phyloP scores from a whole-genome alignment of 2,888 invertebrate genomes.

The Bembecia ichneumoniformis region DNA sequence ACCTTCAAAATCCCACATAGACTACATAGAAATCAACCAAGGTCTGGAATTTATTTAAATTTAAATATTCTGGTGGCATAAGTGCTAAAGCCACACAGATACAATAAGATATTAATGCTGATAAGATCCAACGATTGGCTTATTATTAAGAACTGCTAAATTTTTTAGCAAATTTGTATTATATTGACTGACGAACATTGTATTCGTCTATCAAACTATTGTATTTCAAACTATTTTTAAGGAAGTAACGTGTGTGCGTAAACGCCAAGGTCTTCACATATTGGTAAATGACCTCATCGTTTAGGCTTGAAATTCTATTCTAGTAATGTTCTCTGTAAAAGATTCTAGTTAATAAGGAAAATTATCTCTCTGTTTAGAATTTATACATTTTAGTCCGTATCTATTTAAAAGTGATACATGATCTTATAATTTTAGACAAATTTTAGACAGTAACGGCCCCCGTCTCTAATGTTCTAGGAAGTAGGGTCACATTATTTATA shows the following conservation, averaged over 20 bases:
- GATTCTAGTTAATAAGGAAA: neutral
- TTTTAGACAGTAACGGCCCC: constrained; percentile 49
- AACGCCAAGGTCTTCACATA: neutral
- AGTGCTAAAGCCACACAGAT: no score
- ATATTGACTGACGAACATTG: no score
- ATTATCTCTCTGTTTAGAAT: neutral
- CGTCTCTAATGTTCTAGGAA: constrained; percentile 46
- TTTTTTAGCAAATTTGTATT: no score
- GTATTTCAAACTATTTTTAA: neutral
- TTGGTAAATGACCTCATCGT: neutral
- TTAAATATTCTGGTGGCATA: no score
- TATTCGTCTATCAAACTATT: no score
- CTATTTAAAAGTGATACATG: neutral
- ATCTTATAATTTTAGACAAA: constrained; percentile 36
- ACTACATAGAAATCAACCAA: constrained; percentile 41
- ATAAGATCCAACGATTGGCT: no score
- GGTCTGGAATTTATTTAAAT: constrained; percentile 42
- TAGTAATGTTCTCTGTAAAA: neutral
- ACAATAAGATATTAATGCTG: no score
- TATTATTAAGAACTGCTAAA: no score
- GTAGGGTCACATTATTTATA: constrained; percentile 63
- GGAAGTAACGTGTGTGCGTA: neutral
- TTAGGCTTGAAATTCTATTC: neutral
- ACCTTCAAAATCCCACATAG: constrained; percentile 6
- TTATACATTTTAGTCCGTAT: neutral